Base-by-base conservation (phyloP, 2,113 vertebrate genomes). In the Alexandromys fortis region DNA sequence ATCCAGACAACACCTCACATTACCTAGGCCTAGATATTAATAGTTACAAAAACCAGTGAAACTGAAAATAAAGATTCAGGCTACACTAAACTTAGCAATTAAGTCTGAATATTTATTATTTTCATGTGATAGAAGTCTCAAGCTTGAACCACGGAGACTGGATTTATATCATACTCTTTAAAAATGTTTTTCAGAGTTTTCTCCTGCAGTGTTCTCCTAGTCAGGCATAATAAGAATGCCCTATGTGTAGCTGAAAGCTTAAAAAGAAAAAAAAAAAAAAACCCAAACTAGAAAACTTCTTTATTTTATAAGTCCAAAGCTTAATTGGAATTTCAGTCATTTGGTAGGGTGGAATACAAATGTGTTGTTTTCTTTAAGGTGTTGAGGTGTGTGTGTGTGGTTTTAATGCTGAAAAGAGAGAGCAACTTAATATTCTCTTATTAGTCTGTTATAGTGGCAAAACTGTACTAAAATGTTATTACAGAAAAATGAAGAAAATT, bases 381-480 rank as follows among this genome's bases (percentile, higher is more conserved):
- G 42, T 30, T 77, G 26, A 28, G 75, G 42, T n/a, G 78, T n/a
- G 70, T 72, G 7, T 49, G 49, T 49, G 38, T 42, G 61, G 47
- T 6, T 96, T 61, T 65, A 76, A 79, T 65, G 63, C 24, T 55
- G 30, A 5, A 86, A 85, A 55, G 33, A 73, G 38, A 86, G 38
- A 79, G 35, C n/a, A 95, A 96, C 75, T 77, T 63, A 67, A 88
- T 90, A 79, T 63, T 88, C 89, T 78, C 42, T 35, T 76, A 65
- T 90, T 96, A 82, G 73, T 97, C 45, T 96, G 91, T 77, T 93
- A 93, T 10, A 96, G 88, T 89, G 42, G 12, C 86, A 86, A 91
- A 47, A 95, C 78, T 58, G 91, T 92, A 87, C 35, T 86, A 92
- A 73, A 88, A 89, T 97, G 96, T 96, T 95, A 95, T 33, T 87